These are phyloP conservation scores for Melinaea marsaeus DNA, from an alignment of 2,888 invertebrate species.

Conservation along the genomic window DNA sequence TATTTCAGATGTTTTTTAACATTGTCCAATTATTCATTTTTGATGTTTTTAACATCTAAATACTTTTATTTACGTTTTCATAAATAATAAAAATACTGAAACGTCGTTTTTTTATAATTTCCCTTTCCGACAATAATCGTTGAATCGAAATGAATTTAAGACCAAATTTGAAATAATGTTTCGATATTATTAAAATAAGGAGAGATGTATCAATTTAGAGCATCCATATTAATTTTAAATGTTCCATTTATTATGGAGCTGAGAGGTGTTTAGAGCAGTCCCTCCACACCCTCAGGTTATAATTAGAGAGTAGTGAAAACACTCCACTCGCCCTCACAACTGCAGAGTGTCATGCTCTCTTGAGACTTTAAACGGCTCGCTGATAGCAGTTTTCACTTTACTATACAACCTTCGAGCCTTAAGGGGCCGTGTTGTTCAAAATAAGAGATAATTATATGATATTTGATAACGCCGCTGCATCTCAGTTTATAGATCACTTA, in stretches of 20 bases:
- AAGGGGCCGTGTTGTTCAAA: background rate
- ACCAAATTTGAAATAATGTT: background rate
- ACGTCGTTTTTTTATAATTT: no score
- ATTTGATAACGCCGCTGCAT: no score
- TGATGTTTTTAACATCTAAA: no score
- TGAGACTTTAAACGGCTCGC: constrained; percentile 34
- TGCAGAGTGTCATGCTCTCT: constrained; percentile 39
- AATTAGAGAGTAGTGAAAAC: constrained; percentile 43
- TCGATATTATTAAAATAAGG: no score
- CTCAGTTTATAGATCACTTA: no score
- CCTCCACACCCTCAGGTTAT: constrained; percentile 33
- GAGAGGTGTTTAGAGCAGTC: constrained; percentile 3
- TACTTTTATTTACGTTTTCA: no score
- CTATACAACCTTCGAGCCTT: constrained; percentile 7
- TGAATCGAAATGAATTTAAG: background rate
- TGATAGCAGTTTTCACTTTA: constrained; percentile 19
- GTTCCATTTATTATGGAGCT: background rate
- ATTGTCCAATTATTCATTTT: no score
- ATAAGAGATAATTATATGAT: background rate
- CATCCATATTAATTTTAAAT: background rate
- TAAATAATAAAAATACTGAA: no score
- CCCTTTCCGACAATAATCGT: no score
- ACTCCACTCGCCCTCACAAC: constrained; percentile 34
- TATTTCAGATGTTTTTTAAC: no score
- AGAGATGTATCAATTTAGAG: background rate